Base-by-base conservation (phyloP, 1,140 invertebrate genomes). In the Aphelenchoides fujianensis region DNA sequence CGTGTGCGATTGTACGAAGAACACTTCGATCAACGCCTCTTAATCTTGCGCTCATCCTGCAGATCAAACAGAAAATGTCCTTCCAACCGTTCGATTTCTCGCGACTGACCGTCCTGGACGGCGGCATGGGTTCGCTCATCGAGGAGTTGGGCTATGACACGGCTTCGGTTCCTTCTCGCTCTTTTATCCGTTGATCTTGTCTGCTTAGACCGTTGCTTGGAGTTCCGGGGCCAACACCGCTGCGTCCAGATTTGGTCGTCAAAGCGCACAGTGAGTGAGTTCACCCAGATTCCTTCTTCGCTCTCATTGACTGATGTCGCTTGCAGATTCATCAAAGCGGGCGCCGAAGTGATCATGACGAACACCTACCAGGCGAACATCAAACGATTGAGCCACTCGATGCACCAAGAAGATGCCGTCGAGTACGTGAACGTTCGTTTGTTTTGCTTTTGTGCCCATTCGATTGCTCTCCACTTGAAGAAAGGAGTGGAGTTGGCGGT, bases 341-440 rank as follows among this genome's bases (percentile, higher is more conserved):
- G 63, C 19, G 63, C 7, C 53, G 63, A 66, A 12, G 31, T 66
- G 16, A 30, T 66, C 3, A n/a, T 66, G 36, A 66, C 63, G 12
- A 66, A 66, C 63, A 66, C 63, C 12, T 66, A 66, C 53, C 63
- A 66, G 32, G 31, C 63, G 16, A 66, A 66, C 32, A 66, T 66
- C 36, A 59, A 59, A 59, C 55, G 55, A 30, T 23, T 59, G 23
- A 5, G 27, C 5, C 5, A 59, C 5, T 59, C 55, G 19, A 30
- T 59, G 5, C n/a, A n/a, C n/a, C n/a, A n/a, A n/a, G n/a, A n/a
- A n/a, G n/a, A n/a, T n/a, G n/a, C n/a, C n/a, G n/a, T n/a, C n/a
- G n/a, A n/a, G n/a, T n/a, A n/a, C n/a, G n/a, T n/a, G n/a, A n/a
- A n/a, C n/a, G n/a, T n/a, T n/a, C n/a, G n/a, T n/a, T n/a, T n/a